Evolutionary conservation across 2,113 vertebrate genomes (phyloP).

Genomic region (Phyllopteryx taeniolatus): DNA sequence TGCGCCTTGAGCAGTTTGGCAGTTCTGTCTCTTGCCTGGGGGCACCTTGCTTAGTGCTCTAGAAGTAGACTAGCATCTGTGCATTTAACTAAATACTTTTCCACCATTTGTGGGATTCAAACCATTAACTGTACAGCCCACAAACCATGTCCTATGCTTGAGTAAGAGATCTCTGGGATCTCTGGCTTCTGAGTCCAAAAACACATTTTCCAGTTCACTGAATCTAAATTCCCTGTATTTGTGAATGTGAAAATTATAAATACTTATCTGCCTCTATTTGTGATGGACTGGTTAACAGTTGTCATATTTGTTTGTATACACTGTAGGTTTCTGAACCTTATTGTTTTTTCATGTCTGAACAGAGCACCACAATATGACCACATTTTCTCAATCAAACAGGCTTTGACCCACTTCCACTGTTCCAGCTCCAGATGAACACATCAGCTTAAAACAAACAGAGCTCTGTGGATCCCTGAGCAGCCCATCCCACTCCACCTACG

Average conservation of each 20-base stretch:
- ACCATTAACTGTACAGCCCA: not conserved
- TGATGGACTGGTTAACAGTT: not conserved
- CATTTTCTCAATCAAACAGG: constrained; percentile 32
- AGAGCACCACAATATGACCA: constrained; percentile 8
- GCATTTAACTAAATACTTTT: not conserved
- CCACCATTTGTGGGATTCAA: not conserved
- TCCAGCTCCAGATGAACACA: constrained; percentile 40
- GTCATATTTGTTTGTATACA: not conserved
- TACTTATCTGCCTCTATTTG: too few relatives aligned
- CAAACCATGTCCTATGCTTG: not conserved
- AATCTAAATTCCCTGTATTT: too few relatives aligned
- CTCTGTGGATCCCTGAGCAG: constrained; percentile 34
- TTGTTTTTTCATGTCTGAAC: not conserved
- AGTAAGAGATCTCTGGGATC: not conserved
- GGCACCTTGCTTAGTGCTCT: not conserved
- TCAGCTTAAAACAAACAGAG: constrained; percentile 51
- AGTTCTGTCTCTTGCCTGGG: not conserved
- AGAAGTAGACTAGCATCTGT: not conserved
- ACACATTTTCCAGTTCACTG: too few relatives aligned
- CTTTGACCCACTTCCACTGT: constrained; percentile 36
- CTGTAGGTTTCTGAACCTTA: not conserved
- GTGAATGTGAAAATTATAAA: not conserved
- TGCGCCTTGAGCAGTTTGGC: not conserved
- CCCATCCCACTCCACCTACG: not conserved
- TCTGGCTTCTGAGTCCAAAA: too few relatives aligned